Percentiles rank a stretch among this genome's conserved stretches.
phyloP scores from a whole-genome alignment of 1,140 invertebrate species.

The Ips nitidus region DNA sequence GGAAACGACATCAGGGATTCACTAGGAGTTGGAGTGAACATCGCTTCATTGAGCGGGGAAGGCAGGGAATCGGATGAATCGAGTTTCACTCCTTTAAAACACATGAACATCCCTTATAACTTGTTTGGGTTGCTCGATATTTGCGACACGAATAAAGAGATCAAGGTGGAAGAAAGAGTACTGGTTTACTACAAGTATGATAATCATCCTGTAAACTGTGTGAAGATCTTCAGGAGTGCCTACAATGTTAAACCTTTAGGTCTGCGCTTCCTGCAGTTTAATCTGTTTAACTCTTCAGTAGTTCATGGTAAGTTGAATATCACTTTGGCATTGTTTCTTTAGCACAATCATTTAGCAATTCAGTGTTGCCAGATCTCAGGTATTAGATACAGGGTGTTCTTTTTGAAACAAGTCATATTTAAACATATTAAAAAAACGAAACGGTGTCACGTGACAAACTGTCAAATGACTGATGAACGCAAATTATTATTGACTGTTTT shows the following conservation, averaged over 20 bases:
- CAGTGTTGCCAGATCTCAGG: too few species aligned
- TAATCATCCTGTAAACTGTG: conserved; percentile 93
- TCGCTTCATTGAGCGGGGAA: conserved; percentile 89
- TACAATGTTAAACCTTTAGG: conserved; percentile 84
- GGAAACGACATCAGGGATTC: conserved; percentile 78
- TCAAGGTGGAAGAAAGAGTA: conserved; percentile 86
- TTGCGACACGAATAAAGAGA: conserved; percentile 91
- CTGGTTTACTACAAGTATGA: conserved; percentile 97
- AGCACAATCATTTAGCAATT: background rate
- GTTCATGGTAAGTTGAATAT: conserved; percentile 17
- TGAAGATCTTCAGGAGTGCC: conserved; percentile 92
- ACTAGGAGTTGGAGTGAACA: conserved; percentile 85
- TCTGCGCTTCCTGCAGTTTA: conserved; percentile 89
- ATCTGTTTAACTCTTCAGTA: conserved; percentile 87
- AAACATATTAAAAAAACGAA: too few species aligned
- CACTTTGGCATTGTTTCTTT: background rate
- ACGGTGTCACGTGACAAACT: too few species aligned
- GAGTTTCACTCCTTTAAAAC: conserved; percentile 80
- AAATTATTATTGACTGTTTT: too few species aligned
- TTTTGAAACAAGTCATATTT: too few species aligned
- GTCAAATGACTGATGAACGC: too few species aligned
- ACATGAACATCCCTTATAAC: conserved; percentile 87
- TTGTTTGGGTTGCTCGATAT: conserved; percentile 93
- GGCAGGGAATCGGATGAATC: conserved; percentile 84
- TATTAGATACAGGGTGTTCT: too few species aligned